These are phyloP conservation scores for Tapera naevia DNA, from an alignment of 2,797 vertebrate species.

Conservation along the genomic window DNA sequence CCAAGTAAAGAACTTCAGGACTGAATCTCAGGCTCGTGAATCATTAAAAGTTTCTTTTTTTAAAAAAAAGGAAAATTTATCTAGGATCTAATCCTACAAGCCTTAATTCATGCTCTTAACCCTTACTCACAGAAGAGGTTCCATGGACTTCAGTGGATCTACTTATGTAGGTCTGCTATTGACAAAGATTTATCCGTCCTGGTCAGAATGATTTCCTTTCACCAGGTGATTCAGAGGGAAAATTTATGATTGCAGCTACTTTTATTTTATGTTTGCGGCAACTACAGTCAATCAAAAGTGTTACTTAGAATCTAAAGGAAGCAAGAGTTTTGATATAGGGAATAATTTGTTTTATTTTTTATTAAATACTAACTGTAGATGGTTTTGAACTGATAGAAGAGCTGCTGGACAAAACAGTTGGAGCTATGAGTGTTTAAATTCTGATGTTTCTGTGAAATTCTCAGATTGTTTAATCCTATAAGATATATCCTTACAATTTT, in stretches of 20 bases:
- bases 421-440: conserved; percentile 68
- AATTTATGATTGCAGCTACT: conserved; percentile 7
- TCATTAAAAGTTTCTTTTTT: background rate
- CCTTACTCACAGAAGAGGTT: background rate
- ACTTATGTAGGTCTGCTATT: background rate
- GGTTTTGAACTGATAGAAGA: conserved; percentile 35
- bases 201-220: conserved; percentile 1
- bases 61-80: background rate
- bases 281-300: background rate
- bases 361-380: conserved; percentile 52
- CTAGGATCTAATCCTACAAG: background rate
- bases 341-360: conserved; percentile 34
- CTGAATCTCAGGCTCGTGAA: background rate
- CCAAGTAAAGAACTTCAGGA: background rate
- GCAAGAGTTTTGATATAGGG: conserved; percentile 3
- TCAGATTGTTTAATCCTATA: conserved; percentile 71
- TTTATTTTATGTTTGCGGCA: conserved; percentile 39
- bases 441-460: conserved; percentile 78
- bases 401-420: conserved; percentile 49
- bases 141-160: background rate
- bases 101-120: background rate
- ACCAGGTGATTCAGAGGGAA: background rate
- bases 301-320: conserved; percentile 7
- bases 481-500: conserved; percentile 69
- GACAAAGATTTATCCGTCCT: background rate